phyloP scores from a whole-genome alignment of 2,888 invertebrate genomes.

The Coecobrya sp. region DNA sequence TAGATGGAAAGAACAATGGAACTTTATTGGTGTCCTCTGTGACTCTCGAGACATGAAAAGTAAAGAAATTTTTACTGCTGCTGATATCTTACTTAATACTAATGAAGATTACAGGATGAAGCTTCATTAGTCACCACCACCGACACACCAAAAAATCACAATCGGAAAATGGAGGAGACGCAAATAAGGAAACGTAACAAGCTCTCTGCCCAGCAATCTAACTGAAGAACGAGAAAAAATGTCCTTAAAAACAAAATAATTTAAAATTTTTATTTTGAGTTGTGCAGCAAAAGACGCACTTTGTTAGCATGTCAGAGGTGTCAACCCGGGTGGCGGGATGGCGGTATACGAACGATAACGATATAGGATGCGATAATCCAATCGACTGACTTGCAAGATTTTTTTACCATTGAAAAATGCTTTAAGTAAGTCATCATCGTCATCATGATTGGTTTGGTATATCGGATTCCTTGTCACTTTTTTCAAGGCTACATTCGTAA shows the following conservation, averaged over 20 bases:
- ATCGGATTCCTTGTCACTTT: conserved; percentile 13
- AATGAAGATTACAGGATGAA: conserved; percentile 66
- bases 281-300: conserved; percentile 59
- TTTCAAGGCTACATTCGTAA: neutral
- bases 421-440: conserved; percentile 3
- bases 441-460: neutral
- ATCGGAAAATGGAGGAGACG: conserved; percentile 5
- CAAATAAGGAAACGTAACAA: neutral
- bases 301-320: conserved; percentile 70
- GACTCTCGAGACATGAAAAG: neutral
- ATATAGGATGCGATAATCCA: conserved; percentile 11
- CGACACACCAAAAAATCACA: neutral
- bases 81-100: conserved; percentile 69
- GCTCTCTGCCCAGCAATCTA: no score
- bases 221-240: conserved; percentile 12
- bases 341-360: neutral
- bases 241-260: conserved; percentile 24
- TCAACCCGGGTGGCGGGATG: conserved; percentile 65
- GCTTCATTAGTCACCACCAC: conserved; percentile 61
- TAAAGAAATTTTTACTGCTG: conserved; percentile 31
- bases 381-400: conserved; percentile 5
- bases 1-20: conserved; percentile 62
- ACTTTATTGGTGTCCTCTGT: conserved; percentile 65
- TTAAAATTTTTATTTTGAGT: conserved; percentile 59
- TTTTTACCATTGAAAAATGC: conserved; percentile 17